Evolutionary conservation across 2,888 invertebrate species (phyloP), one percentile per base, ranked within the genome.

Genomic region (Orthosia incerta): DNA sequence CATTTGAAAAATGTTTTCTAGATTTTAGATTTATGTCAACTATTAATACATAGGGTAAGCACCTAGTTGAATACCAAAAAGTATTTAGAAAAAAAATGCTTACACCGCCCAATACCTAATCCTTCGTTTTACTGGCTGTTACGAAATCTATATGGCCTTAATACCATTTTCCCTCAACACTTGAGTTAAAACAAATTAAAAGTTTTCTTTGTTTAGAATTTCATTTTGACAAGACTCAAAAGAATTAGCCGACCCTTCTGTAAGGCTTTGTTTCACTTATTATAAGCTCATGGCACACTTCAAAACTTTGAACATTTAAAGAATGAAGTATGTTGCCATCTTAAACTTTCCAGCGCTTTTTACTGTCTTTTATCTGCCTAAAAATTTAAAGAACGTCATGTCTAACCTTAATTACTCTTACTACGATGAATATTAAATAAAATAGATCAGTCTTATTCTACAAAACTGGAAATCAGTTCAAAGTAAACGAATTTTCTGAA

Each of bases 401-500:
- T 23, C 59, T 53, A 59, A 65, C 65, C 55, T 61, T 57, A 51
- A 65, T 13, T 56, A 53, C 12, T 66, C 56, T 56, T 39, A 4
- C 51, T 50, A 53, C 20, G n/a, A 65, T 11, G 60, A 62, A 74
- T 59, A 56, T 62, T 48, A 51, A 79, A 67, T 45, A 50, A 51
- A 56, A 48, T 16, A n/a, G 2, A 62, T 45, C 15, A 31, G 50
- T n/a, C 3, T 55, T 64, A 59, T 69, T n/a, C 15, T 20, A n/a
- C 16, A 51, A 50, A 51, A 67, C 50, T 73, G 56, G 45, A 18
- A 15, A 16, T 46, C n/a, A 55, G 53, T 63, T 69, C 55, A 71
- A 68, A 82, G 66, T 45, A 76, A 78, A 61, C 20, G 15, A 60
- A 60, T 63, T 69, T 63, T 31, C 23, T 57, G 56, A 20, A 64